A percentile compares a stretch with the other conserved stretches of the same genome.
phyloP scores from a whole-genome alignment of 1,140 invertebrate genomes.

The Cydia pomonella region DNA sequence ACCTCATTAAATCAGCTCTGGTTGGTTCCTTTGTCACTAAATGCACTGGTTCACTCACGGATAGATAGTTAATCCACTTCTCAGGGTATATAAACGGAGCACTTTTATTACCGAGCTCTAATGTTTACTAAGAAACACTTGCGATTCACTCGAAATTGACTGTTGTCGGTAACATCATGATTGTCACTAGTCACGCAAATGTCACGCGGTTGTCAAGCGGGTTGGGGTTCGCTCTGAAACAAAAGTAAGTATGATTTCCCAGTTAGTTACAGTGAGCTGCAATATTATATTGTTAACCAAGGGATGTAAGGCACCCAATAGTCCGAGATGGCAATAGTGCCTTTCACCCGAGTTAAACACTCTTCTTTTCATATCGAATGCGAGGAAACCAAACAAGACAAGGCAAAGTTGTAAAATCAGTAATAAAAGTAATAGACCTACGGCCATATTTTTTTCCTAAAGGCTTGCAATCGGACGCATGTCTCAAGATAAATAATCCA shows the following conservation, averaged over 20 bases:
- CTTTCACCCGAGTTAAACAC: too few relatives aligned
- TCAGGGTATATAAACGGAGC: not conserved
- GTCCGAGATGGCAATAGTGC: too few relatives aligned
- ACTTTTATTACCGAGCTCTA: not conserved
- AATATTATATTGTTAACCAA: too few relatives aligned
- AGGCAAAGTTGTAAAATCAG: too few relatives aligned
- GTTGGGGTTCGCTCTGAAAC: slow-evolving; percentile 41
- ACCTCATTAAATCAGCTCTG: not conserved
- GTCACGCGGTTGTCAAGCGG: slow-evolving; percentile 40
- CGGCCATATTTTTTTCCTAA: too few relatives aligned
- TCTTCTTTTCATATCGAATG: too few relatives aligned
- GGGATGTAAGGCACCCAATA: too few relatives aligned
- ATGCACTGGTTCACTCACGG: slow-evolving; percentile 18
- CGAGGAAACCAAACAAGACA: too few relatives aligned
- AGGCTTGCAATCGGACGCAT: too few relatives aligned
- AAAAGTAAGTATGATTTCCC: slow-evolving; percentile 1
- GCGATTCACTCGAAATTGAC: slow-evolving; percentile 46
- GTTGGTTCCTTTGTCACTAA: slow-evolving; percentile 12
- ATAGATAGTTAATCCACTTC: slow-evolving; percentile 2
- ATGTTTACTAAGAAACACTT: slow-evolving; percentile 25
- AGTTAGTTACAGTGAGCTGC: too few relatives aligned
- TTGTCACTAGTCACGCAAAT: slow-evolving; percentile 50
- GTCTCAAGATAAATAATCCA: too few relatives aligned
- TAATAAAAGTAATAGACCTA: too few relatives aligned
- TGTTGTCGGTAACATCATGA: slow-evolving; percentile 39